Base-by-base conservation (phyloP, 2,888 invertebrate species). In the Macrosiphum euphorbiae region DNA sequence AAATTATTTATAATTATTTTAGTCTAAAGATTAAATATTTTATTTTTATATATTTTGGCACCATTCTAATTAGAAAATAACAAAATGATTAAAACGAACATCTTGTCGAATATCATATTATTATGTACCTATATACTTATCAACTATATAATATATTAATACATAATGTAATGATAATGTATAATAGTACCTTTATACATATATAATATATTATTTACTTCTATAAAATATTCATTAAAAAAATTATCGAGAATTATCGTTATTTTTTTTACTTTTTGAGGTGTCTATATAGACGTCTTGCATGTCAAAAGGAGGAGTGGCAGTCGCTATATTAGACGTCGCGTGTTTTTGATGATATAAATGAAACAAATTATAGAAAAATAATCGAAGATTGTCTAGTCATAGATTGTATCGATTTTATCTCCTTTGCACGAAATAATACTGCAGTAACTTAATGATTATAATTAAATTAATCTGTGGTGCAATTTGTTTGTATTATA, bases 261-360 rank as follows among this genome's bases (percentile, higher is more conserved):
- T 58, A 58, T 47, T 58, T 86, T 58, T 58, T 61, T 92, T 47
- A 20, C 35, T 28, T 91, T 61, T 87, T 11, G 26, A 92, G 86
- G 67, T 92, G 92, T 92, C 87, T 67, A 41, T 92, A 88, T 92
- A 94, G 61, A 94, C 90, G 90, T 90, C 86, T 94, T 67, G 94
- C 94, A 90, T 94, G 94, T 94, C 44, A 67, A 94, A 94, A 90
- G 86, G 50, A 90, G 86, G 94, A 86, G 94, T 90, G 67, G 13
- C 41, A 41, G 67, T 87, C 44, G 61, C 7, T 86, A 13, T 94
- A 55, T 35, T 41, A 93, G 58, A 52, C 90, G 94, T 93, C 55
- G 85, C 93, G 93, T 93, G 93, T 90, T 89, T 85, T 55, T 87
- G 55, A 85, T 85, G 44, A 91, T 86, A 91, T 24, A n/a, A 58